Evolutionary conservation across 2,888 invertebrate genomes (phyloP).

Genomic region (Halictus quadricinctus): DNA sequence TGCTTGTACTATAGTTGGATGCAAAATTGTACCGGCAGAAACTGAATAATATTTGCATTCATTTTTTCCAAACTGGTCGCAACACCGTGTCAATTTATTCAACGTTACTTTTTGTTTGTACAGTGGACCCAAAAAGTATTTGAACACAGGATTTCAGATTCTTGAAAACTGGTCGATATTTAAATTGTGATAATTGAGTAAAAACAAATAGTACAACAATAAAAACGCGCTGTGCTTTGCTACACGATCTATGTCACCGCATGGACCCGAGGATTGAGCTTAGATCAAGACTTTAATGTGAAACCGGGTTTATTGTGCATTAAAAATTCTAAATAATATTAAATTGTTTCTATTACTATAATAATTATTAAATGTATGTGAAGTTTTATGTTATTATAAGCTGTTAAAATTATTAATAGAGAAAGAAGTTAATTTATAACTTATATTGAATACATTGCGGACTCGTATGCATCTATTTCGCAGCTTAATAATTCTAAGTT

Average conservation of each 20-base stretch:
- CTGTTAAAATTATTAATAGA: neutral
- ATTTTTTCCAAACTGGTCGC: neutral
- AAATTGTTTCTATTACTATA: no score
- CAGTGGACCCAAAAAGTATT: neutral
- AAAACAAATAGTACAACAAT: neutral
- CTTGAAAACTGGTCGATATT: neutral
- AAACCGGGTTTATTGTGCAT: no score
- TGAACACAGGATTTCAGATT: neutral
- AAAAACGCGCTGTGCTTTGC: no score
- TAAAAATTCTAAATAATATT: no score
- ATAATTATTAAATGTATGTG: no score
- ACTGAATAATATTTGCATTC: neutral
- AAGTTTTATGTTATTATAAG: no score
- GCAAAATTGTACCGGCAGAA: neutral
- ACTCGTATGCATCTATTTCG: no score
- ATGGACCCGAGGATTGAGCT: no score
- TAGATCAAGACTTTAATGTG: no score
- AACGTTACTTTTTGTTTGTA: neutral
- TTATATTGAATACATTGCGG: no score
- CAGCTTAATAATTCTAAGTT: neutral
- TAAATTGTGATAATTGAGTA: neutral
- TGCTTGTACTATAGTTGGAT: neutral
- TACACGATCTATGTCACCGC: no score
- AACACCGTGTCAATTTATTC: conserved; percentile 1
- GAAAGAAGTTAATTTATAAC: neutral